Evolutionary conservation across 1,140 invertebrate species (phyloP).

Genomic region (Aphidius ervi): DNA sequence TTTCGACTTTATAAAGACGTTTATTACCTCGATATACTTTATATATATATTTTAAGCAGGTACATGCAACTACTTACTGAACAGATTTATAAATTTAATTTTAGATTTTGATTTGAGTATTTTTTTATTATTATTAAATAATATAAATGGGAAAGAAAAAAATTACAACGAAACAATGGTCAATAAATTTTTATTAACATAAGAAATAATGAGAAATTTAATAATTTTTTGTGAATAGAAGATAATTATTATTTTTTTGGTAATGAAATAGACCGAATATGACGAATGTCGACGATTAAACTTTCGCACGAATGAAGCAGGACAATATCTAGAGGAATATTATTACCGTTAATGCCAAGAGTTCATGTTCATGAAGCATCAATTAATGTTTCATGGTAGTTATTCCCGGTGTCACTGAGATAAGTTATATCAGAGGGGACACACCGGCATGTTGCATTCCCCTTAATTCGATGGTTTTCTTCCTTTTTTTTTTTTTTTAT

Average conservation of each 20-base stretch:
- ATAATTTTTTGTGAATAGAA: not conserved
- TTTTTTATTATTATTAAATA: not conserved
- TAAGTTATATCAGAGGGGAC: slow-evolving; percentile 18
- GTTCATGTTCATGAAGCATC: slow-evolving; percentile 15
- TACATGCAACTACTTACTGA: too few species aligned
- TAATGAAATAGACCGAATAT: slow-evolving; percentile 9
- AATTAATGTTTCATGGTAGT: slow-evolving; percentile 21
- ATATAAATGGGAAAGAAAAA: not conserved
- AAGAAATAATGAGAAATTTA: slow-evolving; percentile 9
- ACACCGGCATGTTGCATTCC: not conserved
- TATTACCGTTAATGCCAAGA: slow-evolving; percentile 14
- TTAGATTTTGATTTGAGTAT: slow-evolving; percentile 16
- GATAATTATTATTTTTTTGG: slow-evolving; percentile 10
- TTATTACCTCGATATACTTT: too few species aligned
- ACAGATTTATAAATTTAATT: not conserved
- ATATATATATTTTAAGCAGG: too few species aligned
- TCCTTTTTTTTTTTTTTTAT: not conserved
- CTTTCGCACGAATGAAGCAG: slow-evolving; percentile 11
- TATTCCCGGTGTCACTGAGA: slow-evolving; percentile 14
- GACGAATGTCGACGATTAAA: slow-evolving; percentile 15
- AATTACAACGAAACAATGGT: not conserved
- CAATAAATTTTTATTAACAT: not conserved
- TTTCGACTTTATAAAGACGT: too few species aligned
- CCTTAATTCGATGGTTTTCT: not conserved
- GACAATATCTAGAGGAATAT: slow-evolving; percentile 18